Evolutionary conservation across 2,113 vertebrate species (phyloP).

Genomic region (Chamaea fasciata): DNA sequence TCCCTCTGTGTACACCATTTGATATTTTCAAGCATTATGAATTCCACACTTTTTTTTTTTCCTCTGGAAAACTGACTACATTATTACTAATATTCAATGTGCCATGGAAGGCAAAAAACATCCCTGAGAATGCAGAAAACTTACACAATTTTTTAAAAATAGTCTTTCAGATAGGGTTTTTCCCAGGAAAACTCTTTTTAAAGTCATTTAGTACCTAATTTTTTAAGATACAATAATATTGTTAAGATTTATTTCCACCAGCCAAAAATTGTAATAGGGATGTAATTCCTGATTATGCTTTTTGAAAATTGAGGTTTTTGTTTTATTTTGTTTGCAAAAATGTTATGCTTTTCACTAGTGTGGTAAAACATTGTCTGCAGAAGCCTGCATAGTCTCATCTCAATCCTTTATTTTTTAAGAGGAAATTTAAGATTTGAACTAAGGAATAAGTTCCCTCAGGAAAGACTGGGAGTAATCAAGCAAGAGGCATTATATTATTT

Average conservation of each 20-base stretch:
- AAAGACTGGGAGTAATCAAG: not conserved
- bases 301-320: not conserved
- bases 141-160: not conserved
- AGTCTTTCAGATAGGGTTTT: not conserved
- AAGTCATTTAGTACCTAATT: not conserved
- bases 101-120: conserved; percentile 31
- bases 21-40: conserved; percentile 30
- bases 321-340: not conserved
- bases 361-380: not conserved
- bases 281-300: not conserved
- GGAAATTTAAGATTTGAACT: not conserved
- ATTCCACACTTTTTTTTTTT: not conserved
- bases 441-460: not conserved
- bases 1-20: conserved; percentile 27
- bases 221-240: not conserved
- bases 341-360: not conserved
- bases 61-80: not conserved
- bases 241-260: not conserved
- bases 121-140: not conserved
- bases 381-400: not conserved
- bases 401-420: not conserved
- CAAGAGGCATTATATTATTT: not conserved
- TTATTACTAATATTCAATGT: not conserved
- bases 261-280: not conserved
- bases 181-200: not conserved